Conservation (phyloP, 2,797 vertebrate species). For the Schizopygopsis pylzovi region DNA sequence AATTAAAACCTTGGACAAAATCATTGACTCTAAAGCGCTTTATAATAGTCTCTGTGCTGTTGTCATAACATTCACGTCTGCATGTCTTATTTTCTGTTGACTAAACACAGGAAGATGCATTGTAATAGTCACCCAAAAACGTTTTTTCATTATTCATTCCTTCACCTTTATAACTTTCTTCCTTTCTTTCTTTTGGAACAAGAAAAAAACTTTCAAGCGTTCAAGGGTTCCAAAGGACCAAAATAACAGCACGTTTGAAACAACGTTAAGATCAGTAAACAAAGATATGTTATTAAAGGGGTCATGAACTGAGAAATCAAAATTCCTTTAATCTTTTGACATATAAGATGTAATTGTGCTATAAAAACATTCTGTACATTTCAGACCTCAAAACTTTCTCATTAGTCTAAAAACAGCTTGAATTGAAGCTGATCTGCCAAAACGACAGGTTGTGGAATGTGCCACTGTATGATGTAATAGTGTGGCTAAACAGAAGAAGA, state of each 20-base stretch:
- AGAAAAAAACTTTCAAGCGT: not conserved
- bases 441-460: not conserved
- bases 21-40: not conserved
- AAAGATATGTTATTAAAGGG: not conserved
- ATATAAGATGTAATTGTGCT: not conserved
- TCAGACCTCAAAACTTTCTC: not conserved
- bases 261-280: not conserved
- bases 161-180: not conserved
- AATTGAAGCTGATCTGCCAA: not conserved
- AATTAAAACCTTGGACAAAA: slow-evolving; percentile 20
- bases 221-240: not conserved
- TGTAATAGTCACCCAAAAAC: not conserved
- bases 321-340: not conserved
- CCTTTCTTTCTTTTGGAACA: not conserved
- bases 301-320: not conserved
- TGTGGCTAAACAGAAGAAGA: not conserved
- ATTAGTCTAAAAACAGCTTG: not conserved
- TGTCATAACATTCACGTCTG: not conserved
- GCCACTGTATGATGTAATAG: not conserved
- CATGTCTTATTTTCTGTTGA: not conserved
- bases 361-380: not conserved
- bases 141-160: not conserved
- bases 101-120: not conserved
- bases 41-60: not conserved
- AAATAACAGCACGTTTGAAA: not conserved